phyloP scores from a whole-genome alignment of 2,113 vertebrate species.

The Penelope pileata region DNA sequence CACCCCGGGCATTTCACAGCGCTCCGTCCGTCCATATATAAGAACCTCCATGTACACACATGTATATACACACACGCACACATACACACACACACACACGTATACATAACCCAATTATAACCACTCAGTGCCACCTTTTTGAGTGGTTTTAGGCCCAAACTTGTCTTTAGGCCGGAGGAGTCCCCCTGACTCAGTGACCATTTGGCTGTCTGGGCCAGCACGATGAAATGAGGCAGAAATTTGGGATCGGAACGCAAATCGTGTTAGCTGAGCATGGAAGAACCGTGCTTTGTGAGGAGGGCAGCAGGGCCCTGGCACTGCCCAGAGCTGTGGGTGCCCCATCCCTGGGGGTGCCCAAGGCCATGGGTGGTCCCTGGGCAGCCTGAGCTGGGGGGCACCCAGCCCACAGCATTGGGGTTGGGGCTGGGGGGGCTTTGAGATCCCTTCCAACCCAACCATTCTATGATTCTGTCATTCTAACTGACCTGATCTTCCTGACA shows the following conservation, averaged over 20 bases:
- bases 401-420: background rate
- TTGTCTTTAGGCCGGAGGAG: background rate
- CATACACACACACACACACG: background rate
- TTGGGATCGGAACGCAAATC: background rate
- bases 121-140: background rate
- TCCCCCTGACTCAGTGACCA: background rate
- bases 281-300: background rate
- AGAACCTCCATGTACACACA: background rate
- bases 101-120: background rate
- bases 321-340: background rate
- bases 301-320: too few species aligned
- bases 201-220: fast-evolving
- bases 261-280: background rate
- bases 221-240: background rate
- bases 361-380: background rate
- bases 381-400: too few species aligned
- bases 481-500: background rate
- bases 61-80: too few species aligned
- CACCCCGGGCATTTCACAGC: background rate
- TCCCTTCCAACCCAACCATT: background rate
- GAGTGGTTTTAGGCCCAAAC: background rate
- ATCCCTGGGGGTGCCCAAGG: background rate
- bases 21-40: background rate
- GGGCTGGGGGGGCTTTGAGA: background rate
- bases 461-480: background rate